Evolutionary conservation across 2,113 vertebrate genomes (phyloP).

Genomic region (Butastur rufipennis): DNA sequence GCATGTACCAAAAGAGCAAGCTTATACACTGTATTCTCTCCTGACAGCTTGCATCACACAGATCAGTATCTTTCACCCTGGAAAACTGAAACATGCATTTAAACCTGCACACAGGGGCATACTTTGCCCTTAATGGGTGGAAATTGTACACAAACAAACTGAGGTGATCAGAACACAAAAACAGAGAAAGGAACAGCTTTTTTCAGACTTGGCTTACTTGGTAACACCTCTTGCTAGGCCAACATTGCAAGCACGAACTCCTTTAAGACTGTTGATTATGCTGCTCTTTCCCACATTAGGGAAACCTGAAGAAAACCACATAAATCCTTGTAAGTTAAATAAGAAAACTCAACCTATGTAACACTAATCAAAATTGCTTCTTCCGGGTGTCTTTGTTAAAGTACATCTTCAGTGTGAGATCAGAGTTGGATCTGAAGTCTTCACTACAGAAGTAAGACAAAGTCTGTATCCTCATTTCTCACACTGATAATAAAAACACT

Average conservation of each 20-base stretch:
- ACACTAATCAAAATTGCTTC: neutral
- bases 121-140: neutral
- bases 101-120: neutral
- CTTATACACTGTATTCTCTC: neutral
- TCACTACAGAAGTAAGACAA: slow-evolving; percentile 59
- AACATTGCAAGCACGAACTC: slow-evolving; percentile 77
- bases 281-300: slow-evolving; percentile 98
- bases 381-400: neutral
- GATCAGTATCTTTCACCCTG: neutral
- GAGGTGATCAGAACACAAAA: neutral
- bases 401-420: slow-evolving; percentile 38
- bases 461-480: slow-evolving; percentile 61
- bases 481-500: neutral
- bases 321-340: neutral
- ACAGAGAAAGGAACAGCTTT: neutral
- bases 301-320: slow-evolving; percentile 79
- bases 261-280: slow-evolving; percentile 91
- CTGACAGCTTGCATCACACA: neutral
- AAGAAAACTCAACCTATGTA: neutral
- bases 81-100: neutral
- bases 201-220: slow-evolving; percentile 75
- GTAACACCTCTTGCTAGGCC: slow-evolving; percentile 86
- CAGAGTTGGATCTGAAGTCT: slow-evolving; percentile 73
- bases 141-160: neutral
- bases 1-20: neutral